Evolutionary conservation across 2,797 vertebrate genomes (phyloP).

Genomic region (Nasua narica): DNA sequence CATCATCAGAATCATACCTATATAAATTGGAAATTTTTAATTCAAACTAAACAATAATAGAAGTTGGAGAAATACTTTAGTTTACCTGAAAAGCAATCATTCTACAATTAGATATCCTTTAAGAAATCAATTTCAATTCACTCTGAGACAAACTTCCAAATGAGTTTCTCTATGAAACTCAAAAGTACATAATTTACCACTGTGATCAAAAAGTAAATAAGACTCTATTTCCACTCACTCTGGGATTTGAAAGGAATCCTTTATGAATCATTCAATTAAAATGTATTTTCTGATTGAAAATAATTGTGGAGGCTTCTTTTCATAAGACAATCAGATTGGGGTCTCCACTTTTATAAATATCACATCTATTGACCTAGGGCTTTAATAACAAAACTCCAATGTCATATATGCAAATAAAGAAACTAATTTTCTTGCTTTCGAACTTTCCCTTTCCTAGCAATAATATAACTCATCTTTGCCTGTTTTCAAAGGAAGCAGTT

Average conservation of each 20-base stretch:
- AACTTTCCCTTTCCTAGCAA: background rate
- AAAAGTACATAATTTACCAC: background rate
- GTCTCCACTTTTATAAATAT: background rate
- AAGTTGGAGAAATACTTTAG: background rate
- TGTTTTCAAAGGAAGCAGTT: background rate
- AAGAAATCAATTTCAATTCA: background rate
- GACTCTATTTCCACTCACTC: background rate
- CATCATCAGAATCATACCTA: background rate
- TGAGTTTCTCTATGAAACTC: background rate
- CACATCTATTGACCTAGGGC: background rate
- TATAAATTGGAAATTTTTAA: background rate
- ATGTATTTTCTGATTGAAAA: background rate
- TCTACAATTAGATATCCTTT: background rate
- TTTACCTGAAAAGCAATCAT: constrained; percentile 24
- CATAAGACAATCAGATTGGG: background rate
- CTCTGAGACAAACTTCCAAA: background rate
- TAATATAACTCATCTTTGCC: background rate
- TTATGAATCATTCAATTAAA: constrained; percentile 29
- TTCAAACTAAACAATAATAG: background rate
- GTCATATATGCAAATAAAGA: background rate
- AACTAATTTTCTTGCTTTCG: background rate
- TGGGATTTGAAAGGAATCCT: constrained; percentile 39
- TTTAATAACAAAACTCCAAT: background rate
- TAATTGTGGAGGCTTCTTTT: background rate
- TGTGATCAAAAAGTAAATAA: background rate